Percentiles rank a stretch among this genome's conserved stretches.
Conservation (phyloP, 2,888 invertebrate species). For the Dioctria linearis region DNA sequence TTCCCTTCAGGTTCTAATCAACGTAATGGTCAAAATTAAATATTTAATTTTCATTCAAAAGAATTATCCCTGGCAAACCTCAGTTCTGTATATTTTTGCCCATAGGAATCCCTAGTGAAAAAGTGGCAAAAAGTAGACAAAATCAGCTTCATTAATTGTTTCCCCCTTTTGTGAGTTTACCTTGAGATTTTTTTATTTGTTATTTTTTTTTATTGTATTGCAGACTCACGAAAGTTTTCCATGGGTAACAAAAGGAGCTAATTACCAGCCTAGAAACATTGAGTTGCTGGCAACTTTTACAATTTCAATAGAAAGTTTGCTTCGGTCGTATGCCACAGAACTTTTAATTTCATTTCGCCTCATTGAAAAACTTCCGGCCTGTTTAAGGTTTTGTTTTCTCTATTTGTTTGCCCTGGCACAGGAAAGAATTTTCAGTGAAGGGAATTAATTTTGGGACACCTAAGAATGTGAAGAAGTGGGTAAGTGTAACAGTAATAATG, state of each 20-base stretch:
- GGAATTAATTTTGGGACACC: slow-evolving; percentile 27
- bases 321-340: slow-evolving; percentile 36
- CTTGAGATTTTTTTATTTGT: slow-evolving; percentile 4
- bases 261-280: slow-evolving; percentile 51
- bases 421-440: neutral
- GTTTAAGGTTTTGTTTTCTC: slow-evolving; percentile 18
- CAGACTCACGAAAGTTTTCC: slow-evolving; percentile 18
- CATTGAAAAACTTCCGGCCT: slow-evolving; percentile 51
- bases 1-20: neutral
- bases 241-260: slow-evolving; percentile 48
- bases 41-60: slow-evolving; percentile 30
- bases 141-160: slow-evolving; percentile 52
- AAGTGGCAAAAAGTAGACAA: slow-evolving; percentile 30
- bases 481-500: neutral
- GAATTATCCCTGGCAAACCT: slow-evolving; percentile 2
- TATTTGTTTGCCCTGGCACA: slow-evolving; percentile 19
- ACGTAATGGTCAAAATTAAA: slow-evolving; percentile 23
- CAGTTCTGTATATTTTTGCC: slow-evolving; percentile 18
- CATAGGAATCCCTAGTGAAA: neutral
- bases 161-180: slow-evolving; percentile 42
- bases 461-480: neutral
- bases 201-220: too few species aligned
- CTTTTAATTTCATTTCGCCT: slow-evolving; percentile 52
- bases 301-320: slow-evolving; percentile 51
- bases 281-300: slow-evolving; percentile 50